Evolutionary conservation across 2,888 invertebrate species (phyloP).

Genomic region (Erebia aethiops): DNA sequence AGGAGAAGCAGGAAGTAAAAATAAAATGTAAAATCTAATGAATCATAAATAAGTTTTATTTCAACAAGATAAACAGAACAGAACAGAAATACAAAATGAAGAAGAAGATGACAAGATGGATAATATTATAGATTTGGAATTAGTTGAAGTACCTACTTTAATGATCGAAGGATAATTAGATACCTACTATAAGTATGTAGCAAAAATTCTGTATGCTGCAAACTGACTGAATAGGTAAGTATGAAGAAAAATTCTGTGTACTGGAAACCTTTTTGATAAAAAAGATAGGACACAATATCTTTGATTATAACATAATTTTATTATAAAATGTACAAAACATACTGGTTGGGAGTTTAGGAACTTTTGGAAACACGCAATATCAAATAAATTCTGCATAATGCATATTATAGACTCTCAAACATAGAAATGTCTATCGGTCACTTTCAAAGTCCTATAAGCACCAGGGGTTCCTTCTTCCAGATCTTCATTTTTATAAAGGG

Average conservation of each 20-base stretch:
- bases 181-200: neutral
- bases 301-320: neutral
- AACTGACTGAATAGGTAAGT: no score
- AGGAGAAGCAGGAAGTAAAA: neutral
- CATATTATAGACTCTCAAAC: conserved; percentile 40
- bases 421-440: conserved; percentile 56
- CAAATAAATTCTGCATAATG: no score
- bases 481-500: conserved; percentile 63
- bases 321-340: conserved; percentile 20
- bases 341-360: conserved; percentile 1
- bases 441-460: conserved; percentile 69
- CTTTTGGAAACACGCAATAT: neutral
- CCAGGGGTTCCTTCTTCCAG: conserved; percentile 68
- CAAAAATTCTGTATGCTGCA: neutral
- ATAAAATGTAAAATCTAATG: neutral
- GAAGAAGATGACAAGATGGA: neutral
- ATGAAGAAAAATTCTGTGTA: neutral
- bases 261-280: neutral
- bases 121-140: neutral
- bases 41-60: neutral
- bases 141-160: no score
- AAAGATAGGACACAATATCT: neutral
- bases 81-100: no score
- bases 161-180: neutral
- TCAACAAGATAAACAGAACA: neutral